These are phyloP conservation scores for Chondrilla cf. caribensis DNA, from an alignment of 37 sponge, comb jelly and placozoan genomes.

Conservation along the genomic window DNA sequence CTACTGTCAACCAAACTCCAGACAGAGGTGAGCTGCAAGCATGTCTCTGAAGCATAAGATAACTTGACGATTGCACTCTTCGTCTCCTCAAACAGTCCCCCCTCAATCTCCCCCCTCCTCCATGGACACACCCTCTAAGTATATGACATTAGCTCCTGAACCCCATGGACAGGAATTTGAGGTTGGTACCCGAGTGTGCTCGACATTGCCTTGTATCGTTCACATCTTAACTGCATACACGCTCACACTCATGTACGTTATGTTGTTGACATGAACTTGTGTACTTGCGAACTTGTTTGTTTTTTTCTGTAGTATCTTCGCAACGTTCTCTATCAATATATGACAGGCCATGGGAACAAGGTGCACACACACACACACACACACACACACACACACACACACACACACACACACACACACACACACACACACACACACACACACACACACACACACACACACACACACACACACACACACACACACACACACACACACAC, in stretches of 20 bases:
- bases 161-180: slow-evolving; percentile 78
- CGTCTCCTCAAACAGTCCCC: no score
- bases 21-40: neutral
- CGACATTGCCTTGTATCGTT: neutral
- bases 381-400: neutral
- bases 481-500: no score
- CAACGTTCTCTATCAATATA: slow-evolving; percentile 74
- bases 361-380: neutral
- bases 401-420: neutral
- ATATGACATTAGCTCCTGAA: slow-evolving; percentile 51
- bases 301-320: slow-evolving; percentile 47
- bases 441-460: neutral
- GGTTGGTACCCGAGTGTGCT: slow-evolving; percentile 34
- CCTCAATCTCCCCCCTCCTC: neutral
- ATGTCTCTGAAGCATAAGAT: neutral
- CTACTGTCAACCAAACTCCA: neutral
- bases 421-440: neutral
- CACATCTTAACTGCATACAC: neutral
- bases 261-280: no score
- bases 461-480: no score
- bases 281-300: no score
- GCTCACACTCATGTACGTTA: neutral
- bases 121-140: slow-evolving; percentile 64
- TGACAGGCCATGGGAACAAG: slow-evolving; percentile 66
- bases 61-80: no score